phyloP scores from a whole-genome alignment of 2,797 vertebrate genomes.

The Geotrypetes seraphini region DNA sequence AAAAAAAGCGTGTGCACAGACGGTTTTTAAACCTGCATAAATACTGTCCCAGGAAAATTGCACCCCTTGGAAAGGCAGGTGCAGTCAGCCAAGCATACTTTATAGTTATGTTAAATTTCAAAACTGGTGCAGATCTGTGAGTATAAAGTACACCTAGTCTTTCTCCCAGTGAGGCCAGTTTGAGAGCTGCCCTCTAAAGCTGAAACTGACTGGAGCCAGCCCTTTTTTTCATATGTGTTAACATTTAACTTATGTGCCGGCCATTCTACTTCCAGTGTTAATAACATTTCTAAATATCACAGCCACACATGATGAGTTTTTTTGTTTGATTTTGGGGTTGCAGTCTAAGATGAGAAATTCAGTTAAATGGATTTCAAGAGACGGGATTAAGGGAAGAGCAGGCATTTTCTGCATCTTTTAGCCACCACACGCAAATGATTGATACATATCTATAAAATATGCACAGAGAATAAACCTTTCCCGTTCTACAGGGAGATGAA shows the following conservation, averaged over 20 bases:
- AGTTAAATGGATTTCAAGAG: constrained; percentile 7
- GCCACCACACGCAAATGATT: constrained; percentile 2
- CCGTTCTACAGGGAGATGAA: constrained; percentile 12
- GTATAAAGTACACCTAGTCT: too few relatives aligned
- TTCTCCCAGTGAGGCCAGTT: too few relatives aligned
- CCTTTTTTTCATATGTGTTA: neutral
- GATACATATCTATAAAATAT: constrained; percentile 8
- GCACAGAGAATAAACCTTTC: neutral
- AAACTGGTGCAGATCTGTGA: too few relatives aligned
- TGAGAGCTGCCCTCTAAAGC: too few relatives aligned
- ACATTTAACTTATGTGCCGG: neutral
- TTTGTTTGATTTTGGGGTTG: too few relatives aligned
- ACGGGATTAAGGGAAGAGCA: constrained; percentile 13
- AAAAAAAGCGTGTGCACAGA: too few relatives aligned
- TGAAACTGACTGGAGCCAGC: neutral
- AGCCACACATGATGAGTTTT: neutral
- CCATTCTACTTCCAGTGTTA: neutral
- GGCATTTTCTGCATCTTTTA: constrained; percentile 12
- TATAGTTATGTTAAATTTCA: too few relatives aligned
- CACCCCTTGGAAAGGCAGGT: too few relatives aligned
- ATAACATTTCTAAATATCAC: neutral
- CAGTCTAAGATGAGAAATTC: too few relatives aligned
- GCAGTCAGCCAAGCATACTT: too few relatives aligned
- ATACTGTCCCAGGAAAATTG: too few relatives aligned
- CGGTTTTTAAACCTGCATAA: too few relatives aligned